Conservation (phyloP, 2,113 vertebrate genomes). For the Rhipidura dahli region DNA sequence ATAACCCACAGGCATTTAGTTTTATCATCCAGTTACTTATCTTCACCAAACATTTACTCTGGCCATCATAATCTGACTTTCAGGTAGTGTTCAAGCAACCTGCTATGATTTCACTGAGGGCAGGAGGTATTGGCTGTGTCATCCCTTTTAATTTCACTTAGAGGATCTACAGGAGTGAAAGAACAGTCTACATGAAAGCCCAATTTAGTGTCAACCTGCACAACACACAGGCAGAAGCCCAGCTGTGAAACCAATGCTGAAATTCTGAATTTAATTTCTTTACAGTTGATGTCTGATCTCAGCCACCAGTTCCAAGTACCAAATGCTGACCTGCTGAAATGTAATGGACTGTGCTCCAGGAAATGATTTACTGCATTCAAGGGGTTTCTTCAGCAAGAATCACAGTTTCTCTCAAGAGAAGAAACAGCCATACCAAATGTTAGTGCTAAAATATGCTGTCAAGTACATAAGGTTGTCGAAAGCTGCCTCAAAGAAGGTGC, state of each 20-base stretch:
- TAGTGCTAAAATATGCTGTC: slow-evolving; percentile 33
- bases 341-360: not conserved
- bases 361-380: not conserved
- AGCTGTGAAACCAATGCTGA: not conserved
- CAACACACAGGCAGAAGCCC: not conserved
- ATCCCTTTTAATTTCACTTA: not conserved
- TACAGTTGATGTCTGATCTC: not conserved
- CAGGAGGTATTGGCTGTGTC: not conserved
- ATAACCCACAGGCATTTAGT: not conserved
- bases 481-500: not conserved
- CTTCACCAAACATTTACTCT: slow-evolving; percentile 28
- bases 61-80: not conserved
- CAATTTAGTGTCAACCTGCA: not conserved
- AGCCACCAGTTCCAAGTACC: not conserved
- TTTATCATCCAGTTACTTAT: not conserved
- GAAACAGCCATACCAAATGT: not conserved
- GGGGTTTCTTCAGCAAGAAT: not conserved
- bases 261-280: not conserved
- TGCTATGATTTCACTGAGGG: not conserved
- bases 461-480: slow-evolving; percentile 4
- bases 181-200: not conserved
- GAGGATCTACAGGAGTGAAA: not conserved
- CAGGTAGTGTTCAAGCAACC: not conserved
- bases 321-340: not conserved
- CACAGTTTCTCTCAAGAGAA: not conserved